A percentile compares a stretch with the other conserved stretches of the same genome.
Conservation (phyloP, 1,140 invertebrate genomes). For the Mylabris phalerata region DNA sequence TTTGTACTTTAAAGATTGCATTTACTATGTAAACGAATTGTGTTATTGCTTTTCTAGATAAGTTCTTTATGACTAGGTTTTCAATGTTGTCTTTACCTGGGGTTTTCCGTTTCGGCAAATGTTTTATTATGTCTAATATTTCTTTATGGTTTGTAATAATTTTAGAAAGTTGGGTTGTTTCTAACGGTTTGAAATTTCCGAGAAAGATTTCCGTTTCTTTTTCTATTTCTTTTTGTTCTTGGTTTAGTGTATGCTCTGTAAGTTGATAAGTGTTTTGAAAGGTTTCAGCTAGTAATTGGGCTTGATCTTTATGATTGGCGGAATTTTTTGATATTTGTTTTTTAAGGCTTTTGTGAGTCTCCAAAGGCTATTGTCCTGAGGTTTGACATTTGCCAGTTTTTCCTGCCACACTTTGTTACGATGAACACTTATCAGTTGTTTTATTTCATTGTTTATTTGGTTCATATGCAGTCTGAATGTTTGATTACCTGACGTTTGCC, state of each 20-base stretch:
- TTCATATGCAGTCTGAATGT: neutral
- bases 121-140: neutral
- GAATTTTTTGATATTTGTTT: neutral
- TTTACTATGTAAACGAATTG: constrained; percentile 25
- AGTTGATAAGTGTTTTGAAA: neutral
- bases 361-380: neutral
- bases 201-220: neutral
- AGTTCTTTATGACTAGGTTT: constrained; percentile 8
- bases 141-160: neutral
- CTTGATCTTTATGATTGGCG: neutral
- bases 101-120: constrained; percentile 1
- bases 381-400: neutral
- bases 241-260: neutral
- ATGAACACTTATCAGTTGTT: neutral
- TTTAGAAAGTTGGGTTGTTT: neutral
- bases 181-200: neutral
- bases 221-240: neutral
- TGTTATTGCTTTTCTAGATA: constrained; percentile 5
- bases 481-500: neutral
- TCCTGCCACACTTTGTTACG: neutral
- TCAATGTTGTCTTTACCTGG: constrained; percentile 11
- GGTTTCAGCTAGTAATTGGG: neutral
- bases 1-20: constrained; percentile 23
- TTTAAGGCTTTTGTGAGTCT: neutral
- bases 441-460: neutral